Base-by-base conservation (phyloP, 2,797 vertebrate species). In the Acridotheres tristis region DNA sequence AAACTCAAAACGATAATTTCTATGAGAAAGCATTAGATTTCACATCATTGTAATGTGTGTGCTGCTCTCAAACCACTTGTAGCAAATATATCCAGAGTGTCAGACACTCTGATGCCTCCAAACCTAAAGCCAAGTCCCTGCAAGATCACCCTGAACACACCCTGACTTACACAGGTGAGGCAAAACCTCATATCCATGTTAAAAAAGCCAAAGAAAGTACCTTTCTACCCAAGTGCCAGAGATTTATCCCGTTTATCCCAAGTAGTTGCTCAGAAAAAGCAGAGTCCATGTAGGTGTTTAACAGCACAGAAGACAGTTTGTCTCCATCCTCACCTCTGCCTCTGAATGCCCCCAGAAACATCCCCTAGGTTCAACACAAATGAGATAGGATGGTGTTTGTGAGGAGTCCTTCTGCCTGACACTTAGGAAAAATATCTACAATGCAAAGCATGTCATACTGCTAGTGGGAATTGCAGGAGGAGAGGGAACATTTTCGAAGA, bases 401-500 rank as follows among this genome's bases (percentile, higher is more conserved):
- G 47, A 73, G 43, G 53, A 93, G 11, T 29, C 58, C 72, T 83
- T 62, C 14, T 26, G 83, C 74, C 62, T 62, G 67, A 77, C 72
- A 51, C 89, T 85, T 12, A 59, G 61, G 15, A 77, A 74, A 61
- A 77, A 68, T 27, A 65, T 89, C 92, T 94, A 74, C 90, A 76
- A 91, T 89, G 92, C 88, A 94, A 88, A 96, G 84, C 75, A 42
- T 62, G 82, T 80, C 80, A 38, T 26, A 14, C 45, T 83, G 76
- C 87, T 62, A 43, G 54, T 77, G 68, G 71, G 89, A 92, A 65
- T 85, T 89, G 84, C 76, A 65, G 42, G 72, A 62, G 80, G 55
- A 93, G 59, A 88, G 77, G 65, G 74, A 93, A 88, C 34, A 25
- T 74, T 91, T 97, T 85, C 92, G 34, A 76, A 78, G 61, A 91